Evolutionary conservation across 1,140 invertebrate genomes (phyloP), one percentile per base, ranked within the genome.

Genomic region (Propsilocerus akamusi): DNA sequence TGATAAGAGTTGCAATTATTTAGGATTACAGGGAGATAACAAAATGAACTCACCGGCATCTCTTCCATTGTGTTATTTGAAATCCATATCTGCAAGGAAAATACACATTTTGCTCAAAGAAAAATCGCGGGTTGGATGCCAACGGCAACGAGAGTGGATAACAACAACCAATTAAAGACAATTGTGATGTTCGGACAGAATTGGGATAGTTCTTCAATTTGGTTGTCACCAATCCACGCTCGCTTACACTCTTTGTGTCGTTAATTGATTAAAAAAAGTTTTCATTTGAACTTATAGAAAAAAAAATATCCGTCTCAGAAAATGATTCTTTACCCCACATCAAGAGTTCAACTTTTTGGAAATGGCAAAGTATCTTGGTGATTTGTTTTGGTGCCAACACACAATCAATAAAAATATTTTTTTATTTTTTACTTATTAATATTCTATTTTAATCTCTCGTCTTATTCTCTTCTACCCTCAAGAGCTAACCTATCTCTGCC

Each of bases 41-140:
- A 49, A 54, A 48, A 24, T 30, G 58, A 63, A 78, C 80, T 79
- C 72, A 84, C 81, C 69, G 81, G 80, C 81, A 83, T 81, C 63
- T 77, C 69, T 59, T 83, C 80, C 68, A 73, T 72, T 25, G 71
- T 73, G 62, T 78, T 77, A 53, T 77, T 69, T 47, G 78, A 81
- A 56, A 83, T 70, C 81, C 81, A 84, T 56, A 83, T 72, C 78
- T 81, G 70, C 50, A 75, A 75, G 59, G 58, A 47, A 59, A 59
- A 53, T 58, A 58, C 34, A 20, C 14, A 1, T 20, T 20, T 10
- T 50, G 2, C 1, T n/a, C 34, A n/a, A 34, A 22, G 37, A 34
- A 37, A 24, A 50, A 41, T 34, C 34, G 34, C 24, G 24, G 22
- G 7, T 41, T 12, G n/a, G 17, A 41, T 8, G 34, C 22, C 22